Evolutionary conservation across 2,797 vertebrate genomes (phyloP).

Genomic region (Tinamus major): DNA sequence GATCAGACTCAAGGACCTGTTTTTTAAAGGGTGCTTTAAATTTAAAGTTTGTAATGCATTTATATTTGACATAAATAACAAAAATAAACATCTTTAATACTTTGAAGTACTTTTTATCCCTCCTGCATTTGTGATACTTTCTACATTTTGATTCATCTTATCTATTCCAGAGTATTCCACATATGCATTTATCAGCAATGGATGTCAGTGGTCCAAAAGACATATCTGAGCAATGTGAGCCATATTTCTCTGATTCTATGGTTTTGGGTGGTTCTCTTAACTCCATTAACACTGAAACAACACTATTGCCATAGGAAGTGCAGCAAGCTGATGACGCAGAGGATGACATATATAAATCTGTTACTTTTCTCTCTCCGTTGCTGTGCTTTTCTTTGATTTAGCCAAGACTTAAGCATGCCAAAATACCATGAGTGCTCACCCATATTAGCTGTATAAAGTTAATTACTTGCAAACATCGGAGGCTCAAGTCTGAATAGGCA

Average conservation of each 20-base stretch:
- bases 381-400: not conserved
- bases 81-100: not conserved
- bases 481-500: rapidly evolving
- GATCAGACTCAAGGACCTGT: not conserved
- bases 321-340: not conserved
- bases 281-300: not conserved
- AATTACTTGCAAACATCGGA: not conserved
- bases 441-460: not conserved
- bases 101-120: not conserved
- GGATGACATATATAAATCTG: not conserved
- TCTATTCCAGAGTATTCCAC: not conserved
- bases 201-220: not conserved
- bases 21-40: not conserved
- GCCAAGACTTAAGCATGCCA: not conserved
- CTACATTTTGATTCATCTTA: not conserved
- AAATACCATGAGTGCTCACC: not conserved
- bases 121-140: not conserved
- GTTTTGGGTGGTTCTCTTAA: rapidly evolving
- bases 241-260: not conserved
- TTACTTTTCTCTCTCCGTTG: not conserved
- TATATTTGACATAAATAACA: not conserved
- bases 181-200: not conserved
- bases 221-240: not conserved
- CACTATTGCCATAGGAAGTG: not conserved
- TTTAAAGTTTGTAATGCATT: not conserved